Conservation (phyloP, 2,797 vertebrate genomes). For the Manis crassicaudata region DNA sequence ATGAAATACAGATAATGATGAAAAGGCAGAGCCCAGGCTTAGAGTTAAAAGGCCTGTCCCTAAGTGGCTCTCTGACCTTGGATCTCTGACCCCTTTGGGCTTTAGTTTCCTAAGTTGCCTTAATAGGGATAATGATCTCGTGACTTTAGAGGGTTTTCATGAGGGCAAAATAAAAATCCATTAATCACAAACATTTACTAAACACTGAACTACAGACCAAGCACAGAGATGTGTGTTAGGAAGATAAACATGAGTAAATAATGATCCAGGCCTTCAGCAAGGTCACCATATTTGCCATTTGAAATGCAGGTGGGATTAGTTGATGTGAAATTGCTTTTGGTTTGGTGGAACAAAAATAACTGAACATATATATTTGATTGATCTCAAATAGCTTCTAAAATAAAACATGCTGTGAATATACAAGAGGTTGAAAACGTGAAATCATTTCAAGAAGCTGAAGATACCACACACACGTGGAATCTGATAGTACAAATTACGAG, state of each 20-base stretch:
- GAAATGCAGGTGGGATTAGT: slow-evolving; percentile 1
- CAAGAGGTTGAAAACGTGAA: neutral
- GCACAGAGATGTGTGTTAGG: neutral
- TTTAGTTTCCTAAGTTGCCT: neutral
- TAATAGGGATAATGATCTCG: neutral
- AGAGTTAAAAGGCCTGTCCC: neutral
- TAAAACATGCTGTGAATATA: neutral
- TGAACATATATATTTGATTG: neutral
- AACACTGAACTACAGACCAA: neutral
- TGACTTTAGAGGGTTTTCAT: slow-evolving; percentile 3
- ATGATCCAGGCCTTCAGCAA: neutral
- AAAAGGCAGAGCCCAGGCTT: neutral
- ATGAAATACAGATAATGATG: neutral
- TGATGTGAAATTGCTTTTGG: neutral
- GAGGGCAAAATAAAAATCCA: slow-evolving; percentile 12
- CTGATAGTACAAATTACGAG: neutral
- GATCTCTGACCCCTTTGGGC: neutral
- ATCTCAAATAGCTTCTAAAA: slow-evolving; percentile 37
- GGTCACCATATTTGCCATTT: neutral
- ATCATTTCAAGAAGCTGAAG: slow-evolving; percentile 3
- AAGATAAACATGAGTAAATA: neutral
- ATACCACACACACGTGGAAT: neutral
- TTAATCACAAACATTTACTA: neutral
- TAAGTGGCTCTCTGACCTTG: neutral
- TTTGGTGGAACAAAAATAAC: neutral